A percentile compares a stretch with the other conserved stretches of the same genome.
Conservation (phyloP, 2,888 invertebrate species). For the Anoplius nigerrimus region DNA sequence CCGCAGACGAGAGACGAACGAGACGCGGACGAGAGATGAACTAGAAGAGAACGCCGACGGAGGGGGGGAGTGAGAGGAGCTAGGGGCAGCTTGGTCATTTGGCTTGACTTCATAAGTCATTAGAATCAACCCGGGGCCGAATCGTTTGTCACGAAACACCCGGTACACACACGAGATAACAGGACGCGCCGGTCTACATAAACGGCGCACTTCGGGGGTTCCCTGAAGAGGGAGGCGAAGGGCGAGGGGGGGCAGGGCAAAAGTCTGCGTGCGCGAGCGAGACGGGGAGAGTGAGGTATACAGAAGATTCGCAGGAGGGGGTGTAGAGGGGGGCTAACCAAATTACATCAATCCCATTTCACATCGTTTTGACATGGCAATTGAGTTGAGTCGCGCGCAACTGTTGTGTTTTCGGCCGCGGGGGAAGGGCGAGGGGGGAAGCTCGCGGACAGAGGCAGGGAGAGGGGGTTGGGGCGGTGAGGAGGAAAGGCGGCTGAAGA, state of each 20-base stretch:
- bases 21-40: constrained; percentile 37
- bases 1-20: constrained; percentile 50
- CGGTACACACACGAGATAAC: constrained; percentile 43
- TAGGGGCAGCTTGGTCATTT: constrained; percentile 68
- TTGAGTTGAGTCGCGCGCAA: constrained; percentile 71
- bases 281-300: constrained; percentile 13
- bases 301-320: constrained; percentile 2
- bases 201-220: constrained; percentile 50
- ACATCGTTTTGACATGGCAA: constrained; percentile 74
- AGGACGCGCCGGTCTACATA: constrained; percentile 45
- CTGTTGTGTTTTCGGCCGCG: constrained; percentile 67
- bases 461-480: constrained; percentile 2
- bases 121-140: constrained; percentile 71
- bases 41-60: not conserved
- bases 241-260: constrained; percentile 28
- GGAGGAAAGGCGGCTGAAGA: not conserved
- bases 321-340: constrained; percentile 61
- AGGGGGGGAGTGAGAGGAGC: constrained; percentile 30
- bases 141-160: constrained; percentile 64
- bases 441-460: constrained; percentile 11
- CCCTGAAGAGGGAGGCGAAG: constrained; percentile 31
- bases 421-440: not conserved
- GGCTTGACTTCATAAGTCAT: constrained; percentile 75
- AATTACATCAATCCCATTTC: constrained; percentile 75
- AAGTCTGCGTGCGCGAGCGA: constrained; percentile 30